A percentile compares a stretch with the other conserved stretches of the same genome.
These are phyloP conservation scores for Neoaliturus tenellus DNA, from an alignment of 2,888 invertebrate species.

Conservation along the genomic window DNA sequence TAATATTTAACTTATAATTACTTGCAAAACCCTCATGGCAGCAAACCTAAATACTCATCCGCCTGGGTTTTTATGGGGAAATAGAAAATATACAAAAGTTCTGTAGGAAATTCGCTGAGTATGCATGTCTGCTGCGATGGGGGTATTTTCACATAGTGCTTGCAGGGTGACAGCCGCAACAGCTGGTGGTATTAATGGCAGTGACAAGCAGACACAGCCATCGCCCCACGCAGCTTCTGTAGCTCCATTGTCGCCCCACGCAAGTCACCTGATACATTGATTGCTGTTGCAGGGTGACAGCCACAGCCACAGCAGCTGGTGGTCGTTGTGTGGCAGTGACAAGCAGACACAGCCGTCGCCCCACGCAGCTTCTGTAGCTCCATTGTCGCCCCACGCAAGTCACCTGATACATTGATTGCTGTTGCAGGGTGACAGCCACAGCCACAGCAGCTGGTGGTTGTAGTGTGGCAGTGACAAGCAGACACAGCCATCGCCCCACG, in stretches of 20 bases:
- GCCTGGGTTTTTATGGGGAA: too few relatives aligned
- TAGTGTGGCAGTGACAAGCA: conserved; percentile 62
- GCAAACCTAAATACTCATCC: too few relatives aligned
- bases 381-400: too few relatives aligned
- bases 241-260: too few relatives aligned
- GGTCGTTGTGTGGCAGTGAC: conserved; percentile 65
- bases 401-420: background rate
- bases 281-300: conserved; percentile 64
- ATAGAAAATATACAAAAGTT: too few relatives aligned
- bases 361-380: background rate
- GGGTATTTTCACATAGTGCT: too few relatives aligned
- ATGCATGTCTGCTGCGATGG: too few relatives aligned
- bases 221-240: too few relatives aligned
- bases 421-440: conserved; percentile 62
- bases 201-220: background rate
- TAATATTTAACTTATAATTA: too few relatives aligned
- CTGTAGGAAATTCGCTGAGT: too few relatives aligned
- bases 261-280: too few relatives aligned
- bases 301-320: conserved; percentile 66
- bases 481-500: background rate
- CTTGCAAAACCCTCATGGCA: too few relatives aligned
- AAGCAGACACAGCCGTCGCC: background rate
- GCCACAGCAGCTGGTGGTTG: conserved; percentile 67
- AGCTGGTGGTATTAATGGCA: conserved; percentile 67
- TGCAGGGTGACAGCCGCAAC: conserved; percentile 65